A percentile compares a stretch with the other conserved stretches of the same genome.
Evolutionary conservation across 2,113 vertebrate species (phyloP).

Genomic region (Tympanuchus pallidicinctus): DNA sequence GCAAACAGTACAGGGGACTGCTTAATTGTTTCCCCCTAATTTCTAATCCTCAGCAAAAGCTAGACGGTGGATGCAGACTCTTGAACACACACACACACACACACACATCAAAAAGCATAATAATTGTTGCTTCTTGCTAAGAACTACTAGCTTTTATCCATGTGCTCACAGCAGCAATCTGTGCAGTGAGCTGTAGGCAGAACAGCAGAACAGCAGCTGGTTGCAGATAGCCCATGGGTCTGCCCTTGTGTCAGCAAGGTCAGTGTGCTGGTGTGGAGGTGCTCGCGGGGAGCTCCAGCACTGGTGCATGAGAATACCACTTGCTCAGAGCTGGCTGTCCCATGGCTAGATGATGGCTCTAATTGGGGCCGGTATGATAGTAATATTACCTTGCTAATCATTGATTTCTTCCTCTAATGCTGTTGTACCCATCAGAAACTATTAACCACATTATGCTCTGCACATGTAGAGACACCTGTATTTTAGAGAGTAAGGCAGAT

Average conservation of each 20-base stretch:
- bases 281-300: rapidly evolving
- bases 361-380: neutral
- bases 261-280: rapidly evolving
- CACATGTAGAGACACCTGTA: neutral
- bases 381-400: neutral
- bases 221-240: no score
- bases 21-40: neutral
- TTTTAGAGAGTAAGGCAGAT: neutral
- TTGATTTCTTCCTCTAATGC: neutral
- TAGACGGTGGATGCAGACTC: neutral
- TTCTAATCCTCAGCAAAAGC: neutral
- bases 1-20: neutral
- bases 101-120: neutral
- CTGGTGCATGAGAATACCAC: rapidly evolving
- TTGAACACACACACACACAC: neutral
- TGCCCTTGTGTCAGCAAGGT: neutral
- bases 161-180: neutral
- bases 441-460: neutral
- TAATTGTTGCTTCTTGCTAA: neutral
- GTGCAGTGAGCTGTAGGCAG: neutral
- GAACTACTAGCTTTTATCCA: neutral
- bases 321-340: neutral
- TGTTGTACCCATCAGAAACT: neutral
- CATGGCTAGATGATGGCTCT: rapidly evolving
- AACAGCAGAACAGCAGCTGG: neutral